These are phyloP conservation scores for Arothron firmamentum DNA, from an alignment of 2,113 vertebrate species.

Conservation along the genomic window DNA sequence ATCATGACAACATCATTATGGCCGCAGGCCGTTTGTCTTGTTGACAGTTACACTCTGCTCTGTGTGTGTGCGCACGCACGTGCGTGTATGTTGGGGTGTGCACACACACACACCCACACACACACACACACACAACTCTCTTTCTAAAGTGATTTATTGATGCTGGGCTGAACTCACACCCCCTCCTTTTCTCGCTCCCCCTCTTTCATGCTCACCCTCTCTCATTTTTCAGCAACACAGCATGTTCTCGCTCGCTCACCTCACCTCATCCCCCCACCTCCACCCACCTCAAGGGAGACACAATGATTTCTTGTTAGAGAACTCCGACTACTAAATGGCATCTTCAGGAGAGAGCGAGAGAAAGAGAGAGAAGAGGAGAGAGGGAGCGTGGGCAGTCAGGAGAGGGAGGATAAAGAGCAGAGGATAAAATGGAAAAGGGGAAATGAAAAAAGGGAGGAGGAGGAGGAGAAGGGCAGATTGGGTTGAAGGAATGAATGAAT, in stretches of 20 bases:
- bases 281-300: slow-evolving; percentile 66
- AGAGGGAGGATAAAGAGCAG: slow-evolving; percentile 43
- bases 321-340: slow-evolving; percentile 76
- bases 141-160: slow-evolving; percentile 73
- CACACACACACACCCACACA: slow-evolving; percentile 8
- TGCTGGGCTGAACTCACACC: slow-evolving; percentile 66
- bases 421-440: slow-evolving; percentile 40
- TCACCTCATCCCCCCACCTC: slow-evolving; percentile 13
- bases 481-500: slow-evolving; percentile 56
- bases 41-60: slow-evolving; percentile 59
- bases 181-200: slow-evolving; percentile 44
- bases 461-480: slow-evolving; percentile 55
- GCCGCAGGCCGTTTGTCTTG: slow-evolving; percentile 65
- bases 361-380: slow-evolving; percentile 6
- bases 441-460: slow-evolving; percentile 44
- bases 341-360: slow-evolving; percentile 49
- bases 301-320: slow-evolving; percentile 80
- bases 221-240: slow-evolving; percentile 59
- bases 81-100: slow-evolving; percentile 9
- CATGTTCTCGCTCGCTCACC: slow-evolving; percentile 8
- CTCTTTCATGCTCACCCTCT: slow-evolving; percentile 42
- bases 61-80: slow-evolving; percentile 19
- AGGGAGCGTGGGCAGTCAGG: slow-evolving; percentile 27
- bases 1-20: slow-evolving; percentile 74
- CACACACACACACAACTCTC: slow-evolving; percentile 32